Evolutionary conservation across 2,888 invertebrate genomes (phyloP), one percentile per base, ranked within the genome.

Genomic region (Standfussiana lucernea): DNA sequence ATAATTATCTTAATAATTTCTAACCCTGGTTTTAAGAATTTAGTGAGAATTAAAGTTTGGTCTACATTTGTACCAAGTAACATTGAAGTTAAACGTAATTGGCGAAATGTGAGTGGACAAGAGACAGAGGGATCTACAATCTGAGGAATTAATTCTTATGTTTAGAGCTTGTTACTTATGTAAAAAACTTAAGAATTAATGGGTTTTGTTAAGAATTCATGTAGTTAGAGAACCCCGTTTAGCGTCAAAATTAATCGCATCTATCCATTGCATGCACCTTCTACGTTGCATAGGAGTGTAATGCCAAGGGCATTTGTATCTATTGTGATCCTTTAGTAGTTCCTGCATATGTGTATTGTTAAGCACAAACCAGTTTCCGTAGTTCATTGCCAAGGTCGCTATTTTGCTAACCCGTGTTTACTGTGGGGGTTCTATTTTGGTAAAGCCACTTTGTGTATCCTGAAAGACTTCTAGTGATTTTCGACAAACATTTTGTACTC

Each of bases 311-410:
- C 65, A 7, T 50, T 50, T 42, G 35, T 6, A 61, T 32, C 42
- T 42, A 66, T 79, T 73, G 80, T 73, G 59, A n/a, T 73, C 28
- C 79, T 64, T 56, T 71, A 24, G 6, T 18, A 28, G 47, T 80
- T 47, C 59, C 50, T 79, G 50, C 65, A 61, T 80, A 61, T 61
- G 18, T 28, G 42, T 37, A 80, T 80, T 79, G 59, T 80, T 15
- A 15, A 61, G 59, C 28, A 24, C 15, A 21, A 21, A 61, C 73
- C 28, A 7, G n/a, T 11, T 64, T 53, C n/a, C 37, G n/a, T n/a
- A 53, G 64, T 72, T 59, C 80, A 79, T 28, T 73, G 78, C 6
- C 81, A 80, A 72, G 73, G 61, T 35, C 21, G 21, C 32, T 32
- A 35, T 11, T 21, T 35, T 21, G 70, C 4, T 53, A 11, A 61